phyloP scores from a whole-genome alignment of 2,113 vertebrate genomes.

The Sylvia atricapilla region DNA sequence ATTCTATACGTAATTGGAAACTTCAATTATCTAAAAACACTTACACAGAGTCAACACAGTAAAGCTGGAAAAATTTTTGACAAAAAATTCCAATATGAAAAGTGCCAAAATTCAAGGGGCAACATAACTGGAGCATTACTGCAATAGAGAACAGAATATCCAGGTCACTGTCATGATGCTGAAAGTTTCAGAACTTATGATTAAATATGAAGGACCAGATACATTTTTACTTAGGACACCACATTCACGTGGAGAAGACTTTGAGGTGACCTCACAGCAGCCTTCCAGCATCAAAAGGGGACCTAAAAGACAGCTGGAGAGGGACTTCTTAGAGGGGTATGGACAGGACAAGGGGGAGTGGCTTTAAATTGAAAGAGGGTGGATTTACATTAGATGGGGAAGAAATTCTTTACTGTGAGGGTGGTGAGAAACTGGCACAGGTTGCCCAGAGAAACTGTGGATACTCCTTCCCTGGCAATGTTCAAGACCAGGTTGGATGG shows the following conservation, averaged over 20 bases:
- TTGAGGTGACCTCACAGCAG: neutral
- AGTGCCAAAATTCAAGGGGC: neutral
- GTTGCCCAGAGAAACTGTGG: neutral
- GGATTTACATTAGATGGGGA: neutral
- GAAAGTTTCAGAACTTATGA: neutral
- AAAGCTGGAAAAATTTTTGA: neutral
- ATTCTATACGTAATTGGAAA: neutral
- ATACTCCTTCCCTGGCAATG: neutral
- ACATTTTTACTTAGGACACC: neutral
- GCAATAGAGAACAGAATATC: neutral
- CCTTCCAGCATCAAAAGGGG: neutral
- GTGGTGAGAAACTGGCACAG: neutral
- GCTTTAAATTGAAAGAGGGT: neutral
- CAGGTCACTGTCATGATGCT: neutral
- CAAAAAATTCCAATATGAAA: neutral
- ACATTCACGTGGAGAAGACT: neutral
- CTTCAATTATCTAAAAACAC: neutral
- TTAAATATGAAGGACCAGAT: neutral
- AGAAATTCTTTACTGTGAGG: neutral
- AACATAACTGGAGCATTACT: neutral
- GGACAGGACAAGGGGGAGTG: neutral
- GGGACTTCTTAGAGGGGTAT: neutral
- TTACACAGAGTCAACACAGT: neutral
- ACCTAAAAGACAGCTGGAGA: neutral
- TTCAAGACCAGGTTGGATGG: neutral